Evolutionary conservation across 1,140 invertebrate genomes (phyloP).

Genomic region (Micrasema longulum): DNA sequence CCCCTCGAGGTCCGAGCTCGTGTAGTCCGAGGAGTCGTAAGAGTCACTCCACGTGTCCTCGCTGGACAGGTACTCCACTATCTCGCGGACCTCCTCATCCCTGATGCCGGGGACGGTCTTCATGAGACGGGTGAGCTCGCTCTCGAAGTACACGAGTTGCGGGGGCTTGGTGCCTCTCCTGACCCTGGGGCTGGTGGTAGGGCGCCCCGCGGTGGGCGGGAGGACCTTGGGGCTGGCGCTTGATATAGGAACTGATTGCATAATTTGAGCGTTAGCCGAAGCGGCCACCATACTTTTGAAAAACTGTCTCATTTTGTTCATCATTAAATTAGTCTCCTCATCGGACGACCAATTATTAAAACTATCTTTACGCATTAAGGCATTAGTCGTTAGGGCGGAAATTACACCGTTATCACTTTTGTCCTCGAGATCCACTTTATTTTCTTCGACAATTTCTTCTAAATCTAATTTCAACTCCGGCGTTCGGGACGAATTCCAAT

Average conservation of each 20-base stretch:
- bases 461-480: slow-evolving; percentile 69
- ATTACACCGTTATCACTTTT: slow-evolving; percentile 60
- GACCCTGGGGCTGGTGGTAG: slow-evolving; percentile 69
- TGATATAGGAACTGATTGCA: slow-evolving; percentile 53
- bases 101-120: slow-evolving; percentile 91
- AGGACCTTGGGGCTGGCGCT: slow-evolving; percentile 58
- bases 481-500: slow-evolving; percentile 64
- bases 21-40: slow-evolving; percentile 91
- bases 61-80: slow-evolving; percentile 90
- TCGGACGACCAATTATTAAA: slow-evolving; percentile 95
- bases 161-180: slow-evolving; percentile 80
- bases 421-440: slow-evolving; percentile 63
- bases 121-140: slow-evolving; percentile 89
- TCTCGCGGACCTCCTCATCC: slow-evolving; percentile 90
- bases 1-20: slow-evolving; percentile 87
- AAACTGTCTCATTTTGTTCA: slow-evolving; percentile 92
- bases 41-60: slow-evolving; percentile 94
- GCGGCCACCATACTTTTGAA: slow-evolving; percentile 88
- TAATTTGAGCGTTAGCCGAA: slow-evolving; percentile 69
- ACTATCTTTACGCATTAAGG: slow-evolving; percentile 84
- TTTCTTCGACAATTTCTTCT: slow-evolving; percentile 70
- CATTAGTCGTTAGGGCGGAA: slow-evolving; percentile 66
- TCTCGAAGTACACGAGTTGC: slow-evolving; percentile 88
- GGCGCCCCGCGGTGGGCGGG: slow-evolving; percentile 68
- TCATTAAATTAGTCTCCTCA: slow-evolving; percentile 94